These are phyloP conservation scores for Oceanites oceanicus DNA, from an alignment of 2,113 vertebrate species.

Conservation along the genomic window DNA sequence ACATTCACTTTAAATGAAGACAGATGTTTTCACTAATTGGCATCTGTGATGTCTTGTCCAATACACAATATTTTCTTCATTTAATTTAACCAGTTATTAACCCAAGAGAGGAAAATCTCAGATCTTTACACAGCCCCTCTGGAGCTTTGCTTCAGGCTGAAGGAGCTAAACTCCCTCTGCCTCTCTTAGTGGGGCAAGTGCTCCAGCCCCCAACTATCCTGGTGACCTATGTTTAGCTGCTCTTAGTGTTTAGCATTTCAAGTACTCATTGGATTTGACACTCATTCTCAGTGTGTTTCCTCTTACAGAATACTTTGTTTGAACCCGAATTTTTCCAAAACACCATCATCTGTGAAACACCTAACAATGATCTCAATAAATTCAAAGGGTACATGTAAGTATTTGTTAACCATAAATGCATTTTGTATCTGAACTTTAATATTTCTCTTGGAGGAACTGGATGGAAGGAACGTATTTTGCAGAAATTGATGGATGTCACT, in stretches of 20 bases:
- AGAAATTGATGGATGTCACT: neutral
- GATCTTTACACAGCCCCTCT: neutral
- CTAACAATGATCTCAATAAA: conserved; percentile 87
- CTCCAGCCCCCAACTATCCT: neutral
- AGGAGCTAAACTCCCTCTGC: neutral
- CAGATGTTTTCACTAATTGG: neutral
- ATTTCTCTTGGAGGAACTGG: neutral
- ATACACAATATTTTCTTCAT: neutral
- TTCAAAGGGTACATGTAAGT: conserved; percentile 91
- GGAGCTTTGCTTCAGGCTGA: neutral
- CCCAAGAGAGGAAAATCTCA: neutral
- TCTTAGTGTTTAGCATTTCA: neutral
- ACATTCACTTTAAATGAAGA: neutral
- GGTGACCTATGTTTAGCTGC: neutral
- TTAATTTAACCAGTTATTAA: neutral
- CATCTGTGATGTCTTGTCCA: neutral
- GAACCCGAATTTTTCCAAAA: conserved; percentile 81
- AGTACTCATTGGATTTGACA: neutral
- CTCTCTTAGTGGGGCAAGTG: neutral
- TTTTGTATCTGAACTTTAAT: neutral
- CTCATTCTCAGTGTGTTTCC: neutral
- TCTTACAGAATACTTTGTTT: conserved; percentile 70
- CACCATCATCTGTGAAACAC: conserved; percentile 86
- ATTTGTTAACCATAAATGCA: neutral
- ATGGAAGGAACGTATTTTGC: neutral